Conservation (phyloP, 2,797 vertebrate genomes). For the Taenioides sp. region DNA sequence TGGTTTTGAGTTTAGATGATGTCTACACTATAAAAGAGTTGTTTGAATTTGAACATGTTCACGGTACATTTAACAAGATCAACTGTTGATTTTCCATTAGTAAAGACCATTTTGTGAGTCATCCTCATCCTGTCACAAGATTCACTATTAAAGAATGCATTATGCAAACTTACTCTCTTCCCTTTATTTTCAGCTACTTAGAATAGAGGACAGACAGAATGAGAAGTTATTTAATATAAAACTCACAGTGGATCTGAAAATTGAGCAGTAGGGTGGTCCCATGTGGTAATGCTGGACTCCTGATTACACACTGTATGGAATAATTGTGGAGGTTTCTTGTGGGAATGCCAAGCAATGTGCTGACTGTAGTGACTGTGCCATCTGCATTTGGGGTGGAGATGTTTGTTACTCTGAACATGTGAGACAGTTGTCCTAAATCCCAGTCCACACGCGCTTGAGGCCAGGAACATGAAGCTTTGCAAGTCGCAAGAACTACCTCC, state of each 20-base stretch:
- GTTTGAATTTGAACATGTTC: too few species aligned
- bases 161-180: too few species aligned
- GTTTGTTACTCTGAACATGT: background rate
- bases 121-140: too few species aligned
- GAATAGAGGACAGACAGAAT: background rate
- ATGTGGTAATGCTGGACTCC: background rate
- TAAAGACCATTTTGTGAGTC: too few species aligned
- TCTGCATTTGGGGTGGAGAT: constrained; percentile 19
- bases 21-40: too few species aligned
- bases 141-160: too few species aligned
- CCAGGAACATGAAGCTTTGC: constrained; percentile 43
- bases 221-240: background rate
- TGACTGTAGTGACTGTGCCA: constrained; percentile 44
- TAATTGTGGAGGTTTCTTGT: constrained; percentile 30
- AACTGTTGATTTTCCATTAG: too few species aligned
- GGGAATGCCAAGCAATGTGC: constrained; percentile 47
- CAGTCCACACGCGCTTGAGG: constrained; percentile 57
- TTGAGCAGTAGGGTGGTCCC: constrained; percentile 9
- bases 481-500: constrained; percentile 40
- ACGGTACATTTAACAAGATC: too few species aligned
- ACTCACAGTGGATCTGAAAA: constrained; percentile 65
- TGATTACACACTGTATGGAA: constrained; percentile 51
- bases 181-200: background rate
- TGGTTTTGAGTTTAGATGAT: too few species aligned
- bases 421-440: constrained; percentile 16